These are phyloP conservation scores for Dicrurus megarhynchus DNA, from an alignment of 2,113 vertebrate genomes.

Conservation along the genomic window DNA sequence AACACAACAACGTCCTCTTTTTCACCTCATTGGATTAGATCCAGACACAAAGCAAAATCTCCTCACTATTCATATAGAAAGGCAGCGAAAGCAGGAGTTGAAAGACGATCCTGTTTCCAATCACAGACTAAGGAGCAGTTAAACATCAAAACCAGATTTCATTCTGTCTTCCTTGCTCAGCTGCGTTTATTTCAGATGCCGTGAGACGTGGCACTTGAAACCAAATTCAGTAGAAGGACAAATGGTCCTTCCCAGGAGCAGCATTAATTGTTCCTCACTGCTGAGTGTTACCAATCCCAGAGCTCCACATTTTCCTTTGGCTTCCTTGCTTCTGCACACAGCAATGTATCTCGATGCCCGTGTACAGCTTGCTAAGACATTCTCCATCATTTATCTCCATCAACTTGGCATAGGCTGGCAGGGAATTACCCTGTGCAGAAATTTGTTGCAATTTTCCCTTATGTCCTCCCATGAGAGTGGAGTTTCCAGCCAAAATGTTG, in stretches of 20 bases:
- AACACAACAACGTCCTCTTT: neutral
- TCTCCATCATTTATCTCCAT: neutral
- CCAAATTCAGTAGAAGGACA: neutral
- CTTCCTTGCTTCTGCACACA: neutral
- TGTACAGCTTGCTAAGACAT: neutral
- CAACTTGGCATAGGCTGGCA: neutral
- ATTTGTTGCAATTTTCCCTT: neutral
- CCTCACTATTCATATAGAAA: neutral
- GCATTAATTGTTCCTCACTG: neutral
- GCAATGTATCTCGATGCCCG: neutral
- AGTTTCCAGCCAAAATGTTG: neutral
- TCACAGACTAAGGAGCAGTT: neutral
- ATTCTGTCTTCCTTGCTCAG: neutral
- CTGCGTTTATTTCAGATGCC: neutral
- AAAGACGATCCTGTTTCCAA: neutral
- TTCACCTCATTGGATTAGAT: neutral
- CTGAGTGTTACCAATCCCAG: neutral
- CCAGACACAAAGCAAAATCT: neutral
- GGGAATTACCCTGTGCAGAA: neutral
- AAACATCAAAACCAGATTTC: neutral
- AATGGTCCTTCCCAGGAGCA: neutral
- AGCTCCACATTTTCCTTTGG: neutral
- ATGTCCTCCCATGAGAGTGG: neutral
- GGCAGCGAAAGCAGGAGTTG: neutral
- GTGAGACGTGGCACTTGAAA: neutral